Percentiles rank a stretch among this genome's conserved stretches.
Evolutionary conservation across 2,113 vertebrate species (phyloP).

Genomic region (Climacteris rufus): DNA sequence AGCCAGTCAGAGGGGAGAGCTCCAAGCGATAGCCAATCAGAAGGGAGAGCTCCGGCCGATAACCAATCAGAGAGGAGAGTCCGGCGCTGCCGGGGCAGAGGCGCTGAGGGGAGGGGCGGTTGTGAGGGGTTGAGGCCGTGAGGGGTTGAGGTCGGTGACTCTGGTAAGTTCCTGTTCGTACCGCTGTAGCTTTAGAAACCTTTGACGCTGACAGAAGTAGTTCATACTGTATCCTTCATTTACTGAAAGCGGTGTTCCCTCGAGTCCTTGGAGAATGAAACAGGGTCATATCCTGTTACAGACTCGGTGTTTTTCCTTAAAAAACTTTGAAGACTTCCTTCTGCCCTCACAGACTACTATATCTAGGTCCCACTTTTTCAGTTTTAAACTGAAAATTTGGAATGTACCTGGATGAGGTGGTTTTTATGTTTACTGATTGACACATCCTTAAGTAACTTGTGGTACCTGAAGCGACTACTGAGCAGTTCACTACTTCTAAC

Average conservation of each 20-base stretch:
- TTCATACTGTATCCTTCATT: accelerated
- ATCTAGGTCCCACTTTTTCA: background rate
- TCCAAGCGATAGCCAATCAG: accelerated
- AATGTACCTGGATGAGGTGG: accelerated
- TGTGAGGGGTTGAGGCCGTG: accelerated
- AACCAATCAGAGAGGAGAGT: background rate
- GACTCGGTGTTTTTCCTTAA: background rate
- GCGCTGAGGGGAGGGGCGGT: accelerated
- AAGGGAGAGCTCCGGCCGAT: accelerated
- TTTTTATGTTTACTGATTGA: background rate
- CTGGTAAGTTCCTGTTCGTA: accelerated
- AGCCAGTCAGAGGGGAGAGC: background rate
- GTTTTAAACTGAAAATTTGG: background rate
- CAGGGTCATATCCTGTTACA: too few relatives aligned
- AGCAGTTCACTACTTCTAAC: background rate
- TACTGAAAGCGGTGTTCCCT: background rate
- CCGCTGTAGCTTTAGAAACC: background rate
- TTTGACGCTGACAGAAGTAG: background rate
- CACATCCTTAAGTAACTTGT: background rate
- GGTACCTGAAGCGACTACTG: background rate
- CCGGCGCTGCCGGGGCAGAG: too few relatives aligned
- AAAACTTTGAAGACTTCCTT: background rate
- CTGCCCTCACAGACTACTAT: background rate
- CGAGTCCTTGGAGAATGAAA: background rate
- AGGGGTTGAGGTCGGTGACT: accelerated